Conservation (phyloP, 2,113 vertebrate genomes). For the Sylvilagus bachmani region DNA sequence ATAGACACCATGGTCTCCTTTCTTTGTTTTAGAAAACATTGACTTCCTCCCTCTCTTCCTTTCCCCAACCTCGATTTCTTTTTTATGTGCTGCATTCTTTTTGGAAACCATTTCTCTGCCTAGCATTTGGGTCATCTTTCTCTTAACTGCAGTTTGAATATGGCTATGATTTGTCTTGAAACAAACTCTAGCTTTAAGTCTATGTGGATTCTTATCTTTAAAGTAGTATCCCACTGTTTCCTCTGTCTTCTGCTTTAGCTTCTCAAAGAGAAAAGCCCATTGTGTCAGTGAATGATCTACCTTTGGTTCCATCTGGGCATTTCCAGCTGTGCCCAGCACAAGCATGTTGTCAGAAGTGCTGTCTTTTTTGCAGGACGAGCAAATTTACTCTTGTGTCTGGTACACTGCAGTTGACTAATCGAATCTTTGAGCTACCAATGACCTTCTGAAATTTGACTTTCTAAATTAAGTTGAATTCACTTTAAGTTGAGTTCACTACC, state of each 20-base stretch:
- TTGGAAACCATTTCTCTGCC: neutral
- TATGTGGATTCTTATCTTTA: neutral
- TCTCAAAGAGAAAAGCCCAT: neutral
- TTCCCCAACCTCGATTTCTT: neutral
- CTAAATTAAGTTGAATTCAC: neutral
- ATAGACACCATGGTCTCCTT: neutral
- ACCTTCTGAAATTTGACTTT: neutral
- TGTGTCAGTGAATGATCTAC: neutral
- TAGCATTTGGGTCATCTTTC: neutral
- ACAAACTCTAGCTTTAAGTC: neutral
- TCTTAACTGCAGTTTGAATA: neutral
- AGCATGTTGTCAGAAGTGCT: neutral
- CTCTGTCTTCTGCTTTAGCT: neutral
- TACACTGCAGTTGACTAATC: neutral
- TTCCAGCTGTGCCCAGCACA: neutral
- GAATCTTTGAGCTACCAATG: neutral
- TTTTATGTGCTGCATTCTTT: neutral
- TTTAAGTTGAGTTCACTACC: neutral
- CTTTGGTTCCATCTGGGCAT: neutral
- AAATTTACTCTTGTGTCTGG: neutral
- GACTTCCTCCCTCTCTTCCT: neutral
- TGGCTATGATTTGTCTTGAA: neutral
- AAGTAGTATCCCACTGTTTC: accelerated
- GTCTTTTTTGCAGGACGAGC: too few relatives aligned
- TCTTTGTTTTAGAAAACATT: neutral